phyloP scores from a whole-genome alignment of 1,140 invertebrate species.

The Stratiolaelaps scimitus region DNA sequence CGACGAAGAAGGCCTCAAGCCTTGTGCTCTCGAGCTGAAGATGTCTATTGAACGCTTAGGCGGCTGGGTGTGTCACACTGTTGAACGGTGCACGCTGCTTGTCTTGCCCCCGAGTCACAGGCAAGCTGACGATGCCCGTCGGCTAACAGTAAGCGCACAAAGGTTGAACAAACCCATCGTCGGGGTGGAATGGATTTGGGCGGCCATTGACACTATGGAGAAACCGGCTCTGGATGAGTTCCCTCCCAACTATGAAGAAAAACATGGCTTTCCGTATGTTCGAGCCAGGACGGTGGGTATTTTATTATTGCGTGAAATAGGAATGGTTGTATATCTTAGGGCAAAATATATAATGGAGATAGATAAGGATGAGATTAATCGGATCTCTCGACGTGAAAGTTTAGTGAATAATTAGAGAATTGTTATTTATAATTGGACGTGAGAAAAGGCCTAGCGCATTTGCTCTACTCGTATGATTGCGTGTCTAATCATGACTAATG shows the following conservation, averaged over 20 bases:
- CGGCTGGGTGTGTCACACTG: conserved; percentile 21
- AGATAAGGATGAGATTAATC: too few relatives aligned
- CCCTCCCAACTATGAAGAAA: conserved; percentile 1
- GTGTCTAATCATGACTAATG: too few relatives aligned
- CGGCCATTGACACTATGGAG: conserved; percentile 15
- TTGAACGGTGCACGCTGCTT: neutral
- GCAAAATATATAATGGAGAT: too few relatives aligned
- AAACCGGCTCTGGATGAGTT: neutral
- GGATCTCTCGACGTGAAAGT: too few relatives aligned
- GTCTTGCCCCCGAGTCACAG: neutral
- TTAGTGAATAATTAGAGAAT: too few relatives aligned
- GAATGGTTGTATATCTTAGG: neutral
- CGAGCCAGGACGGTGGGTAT: neutral
- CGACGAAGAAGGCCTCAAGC: neutral
- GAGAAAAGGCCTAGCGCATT: too few relatives aligned
- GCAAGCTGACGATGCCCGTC: neutral
- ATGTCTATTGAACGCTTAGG: conserved; percentile 19
- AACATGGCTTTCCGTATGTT: neutral
- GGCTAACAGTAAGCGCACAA: neutral
- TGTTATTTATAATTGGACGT: too few relatives aligned
- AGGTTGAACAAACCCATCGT: conserved; percentile 14
- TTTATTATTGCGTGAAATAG: too few relatives aligned
- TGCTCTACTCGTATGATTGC: too few relatives aligned
- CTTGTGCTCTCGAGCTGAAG: conserved; percentile 1
- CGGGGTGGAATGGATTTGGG: conserved; percentile 14